These are phyloP conservation scores for Alsophila aescularia DNA, from an alignment of 2,888 invertebrate species.

Conservation along the genomic window DNA sequence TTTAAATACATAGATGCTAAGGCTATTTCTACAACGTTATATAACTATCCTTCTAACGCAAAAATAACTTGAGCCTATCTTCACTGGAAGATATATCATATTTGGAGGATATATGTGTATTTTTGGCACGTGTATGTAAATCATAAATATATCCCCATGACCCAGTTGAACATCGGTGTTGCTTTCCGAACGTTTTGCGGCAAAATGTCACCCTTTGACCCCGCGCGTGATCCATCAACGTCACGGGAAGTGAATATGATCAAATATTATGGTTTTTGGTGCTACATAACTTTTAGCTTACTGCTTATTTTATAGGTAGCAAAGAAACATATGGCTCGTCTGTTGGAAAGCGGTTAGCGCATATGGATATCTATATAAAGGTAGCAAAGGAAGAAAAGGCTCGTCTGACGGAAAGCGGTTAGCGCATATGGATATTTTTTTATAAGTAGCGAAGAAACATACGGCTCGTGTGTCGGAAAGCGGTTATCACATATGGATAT, in stretches of 20 bases:
- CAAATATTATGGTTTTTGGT: constrained; percentile 22
- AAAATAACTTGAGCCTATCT: background rate
- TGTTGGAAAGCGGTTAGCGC: no score
- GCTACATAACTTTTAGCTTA: background rate
- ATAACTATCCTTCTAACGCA: no score
- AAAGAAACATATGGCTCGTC: background rate
- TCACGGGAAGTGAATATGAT: constrained; percentile 34
- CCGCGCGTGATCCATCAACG: constrained; percentile 35
- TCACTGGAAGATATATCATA: background rate
- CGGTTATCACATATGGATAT: no score
- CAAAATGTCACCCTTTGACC: constrained; percentile 32
- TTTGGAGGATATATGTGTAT: background rate
- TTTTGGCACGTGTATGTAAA: constrained; percentile 4
- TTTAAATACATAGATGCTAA: no score
- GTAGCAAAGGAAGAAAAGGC: no score
- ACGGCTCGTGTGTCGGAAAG: no score
- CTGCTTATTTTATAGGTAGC: background rate
- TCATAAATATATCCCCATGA: constrained; percentile 22
- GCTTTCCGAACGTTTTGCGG: constrained; percentile 22
- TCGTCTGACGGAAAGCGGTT: no score
- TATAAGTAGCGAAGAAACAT: no score
- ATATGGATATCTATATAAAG: no score
- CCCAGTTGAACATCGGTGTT: constrained; percentile 29
- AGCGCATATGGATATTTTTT: no score
- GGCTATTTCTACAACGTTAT: no score